Evolutionary conservation across 2,888 invertebrate species (phyloP), one percentile per base, ranked within the genome.

Genomic region (Diloba caeruleocephala): DNA sequence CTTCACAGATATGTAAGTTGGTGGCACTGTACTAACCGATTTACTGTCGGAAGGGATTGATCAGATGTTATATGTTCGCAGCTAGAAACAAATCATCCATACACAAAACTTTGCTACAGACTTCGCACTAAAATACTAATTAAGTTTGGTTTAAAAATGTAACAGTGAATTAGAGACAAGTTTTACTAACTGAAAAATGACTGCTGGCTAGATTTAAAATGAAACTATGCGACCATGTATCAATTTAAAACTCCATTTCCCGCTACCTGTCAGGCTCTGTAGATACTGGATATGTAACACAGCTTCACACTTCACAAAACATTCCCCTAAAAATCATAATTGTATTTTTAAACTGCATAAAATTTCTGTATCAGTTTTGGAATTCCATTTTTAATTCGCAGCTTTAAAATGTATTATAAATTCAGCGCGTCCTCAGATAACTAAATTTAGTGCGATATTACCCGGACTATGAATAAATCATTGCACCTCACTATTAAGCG

Each of bases 401-500:
- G 25, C 28, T 61, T 21, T 55, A 42, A 58, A 56, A 53, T 58
- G 25, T 49, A 56, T 65, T 64, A 65, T 58, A 67, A 55, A 69
- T 75, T 66, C 62, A 63, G 45, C 39, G n/a, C 39, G 37, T 48
- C 25, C 14, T 29, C 21, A 19, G 45, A 45, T 65, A 51, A 57
- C 48, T 62, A 65, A 70, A 69, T 72, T 70, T 68, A 50, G 64
- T 50, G 33, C 42, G 38, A 54, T 60, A 73, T 73, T 60, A 58
- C 49, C 38, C 57, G 44, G 29, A 14, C 49, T 52, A 50, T 73
- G 68, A 74, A 78, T 78, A 76, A 74, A 78, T 69, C 61, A 72
- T 65, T 54, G 54, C 64, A 53, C 60, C 57, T 74, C 77, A 64
- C 74, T 71, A 71, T 76, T 75, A 71, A 71, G 59, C 37, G 62